phyloP scores from a whole-genome alignment of 2,888 invertebrate species.

The Scaptodrosophila latifasciaeformis region DNA sequence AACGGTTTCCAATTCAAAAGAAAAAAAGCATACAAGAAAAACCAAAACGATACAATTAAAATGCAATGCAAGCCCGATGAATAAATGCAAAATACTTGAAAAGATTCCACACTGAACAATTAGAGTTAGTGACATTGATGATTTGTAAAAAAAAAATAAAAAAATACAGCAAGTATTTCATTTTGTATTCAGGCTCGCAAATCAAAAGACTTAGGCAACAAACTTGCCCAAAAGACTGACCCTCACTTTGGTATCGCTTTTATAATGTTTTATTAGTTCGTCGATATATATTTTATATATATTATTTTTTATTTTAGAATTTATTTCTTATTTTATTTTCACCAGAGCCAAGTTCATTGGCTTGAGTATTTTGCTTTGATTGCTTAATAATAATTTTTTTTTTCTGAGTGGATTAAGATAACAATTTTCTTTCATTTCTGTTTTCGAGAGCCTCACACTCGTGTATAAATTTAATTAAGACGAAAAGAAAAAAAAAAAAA shows the following conservation, averaged over 20 bases:
- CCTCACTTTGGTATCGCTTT: no score
- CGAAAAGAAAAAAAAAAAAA: no score
- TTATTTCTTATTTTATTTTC: conserved; percentile 4
- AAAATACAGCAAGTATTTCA: background rate
- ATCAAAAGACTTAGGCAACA: conserved; percentile 31
- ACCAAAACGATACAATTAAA: conserved; percentile 53
- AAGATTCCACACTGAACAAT: conserved; percentile 41
- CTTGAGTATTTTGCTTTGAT: conserved; percentile 61
- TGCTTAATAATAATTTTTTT: conserved; percentile 68
- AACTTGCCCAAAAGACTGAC: conserved; percentile 30
- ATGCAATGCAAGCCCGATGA: conserved; percentile 51
- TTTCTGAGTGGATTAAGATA: conserved; percentile 31
- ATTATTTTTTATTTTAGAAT: background rate
- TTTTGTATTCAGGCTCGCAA: conserved; percentile 3
- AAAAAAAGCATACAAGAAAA: conserved; percentile 16
- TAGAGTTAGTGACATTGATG: conserved; percentile 58
- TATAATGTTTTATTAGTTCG: no score
- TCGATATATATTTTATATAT: background rate
- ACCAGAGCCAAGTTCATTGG: conserved; percentile 50
- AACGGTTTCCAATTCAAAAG: conserved; percentile 29
- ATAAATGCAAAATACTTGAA: conserved; percentile 55
- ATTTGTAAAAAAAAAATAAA: conserved; percentile 30
- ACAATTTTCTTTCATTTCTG: conserved; percentile 39
- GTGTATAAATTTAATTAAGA: conserved; percentile 17
- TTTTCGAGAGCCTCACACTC: conserved; percentile 19